These are phyloP conservation scores for Zosterops japonicus DNA, from an alignment of 2,113 vertebrate species.

Conservation along the genomic window DNA sequence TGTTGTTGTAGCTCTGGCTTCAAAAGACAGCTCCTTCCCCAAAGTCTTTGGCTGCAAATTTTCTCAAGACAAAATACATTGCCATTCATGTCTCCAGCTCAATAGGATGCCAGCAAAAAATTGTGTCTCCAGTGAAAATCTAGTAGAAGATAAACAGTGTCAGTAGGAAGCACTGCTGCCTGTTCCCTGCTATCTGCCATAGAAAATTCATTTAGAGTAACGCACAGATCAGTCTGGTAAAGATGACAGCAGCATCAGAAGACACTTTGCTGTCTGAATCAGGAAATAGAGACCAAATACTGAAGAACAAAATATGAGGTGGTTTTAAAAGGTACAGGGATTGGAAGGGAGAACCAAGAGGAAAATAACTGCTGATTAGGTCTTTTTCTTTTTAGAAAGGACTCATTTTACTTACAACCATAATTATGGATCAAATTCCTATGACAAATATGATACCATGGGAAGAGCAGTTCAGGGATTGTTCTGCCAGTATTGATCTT, in stretches of 20 bases:
- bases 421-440: neutral
- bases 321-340: neutral
- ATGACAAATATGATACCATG: neutral
- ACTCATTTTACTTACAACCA: neutral
- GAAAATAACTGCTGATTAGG: neutral
- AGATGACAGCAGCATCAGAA: constrained; percentile 17
- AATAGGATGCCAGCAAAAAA: neutral
- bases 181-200: neutral
- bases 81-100: neutral
- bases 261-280: constrained; percentile 23
- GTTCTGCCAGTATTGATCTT: neutral
- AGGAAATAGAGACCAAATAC: neutral
- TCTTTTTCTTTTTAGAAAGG: neutral
- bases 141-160: neutral
- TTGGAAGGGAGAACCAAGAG: neutral
- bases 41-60: neutral
- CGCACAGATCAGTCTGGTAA: constrained; percentile 33
- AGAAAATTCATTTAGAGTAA: constrained; percentile 11
- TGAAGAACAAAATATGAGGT: constrained; percentile 11
- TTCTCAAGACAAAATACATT: neutral
- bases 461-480: neutral
- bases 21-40: neutral
- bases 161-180: neutral
- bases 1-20: neutral
- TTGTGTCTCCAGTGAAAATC: neutral